Evolutionary conservation across 2,797 vertebrate genomes (phyloP).

Genomic region (Phrynocephalus vlangalii): DNA sequence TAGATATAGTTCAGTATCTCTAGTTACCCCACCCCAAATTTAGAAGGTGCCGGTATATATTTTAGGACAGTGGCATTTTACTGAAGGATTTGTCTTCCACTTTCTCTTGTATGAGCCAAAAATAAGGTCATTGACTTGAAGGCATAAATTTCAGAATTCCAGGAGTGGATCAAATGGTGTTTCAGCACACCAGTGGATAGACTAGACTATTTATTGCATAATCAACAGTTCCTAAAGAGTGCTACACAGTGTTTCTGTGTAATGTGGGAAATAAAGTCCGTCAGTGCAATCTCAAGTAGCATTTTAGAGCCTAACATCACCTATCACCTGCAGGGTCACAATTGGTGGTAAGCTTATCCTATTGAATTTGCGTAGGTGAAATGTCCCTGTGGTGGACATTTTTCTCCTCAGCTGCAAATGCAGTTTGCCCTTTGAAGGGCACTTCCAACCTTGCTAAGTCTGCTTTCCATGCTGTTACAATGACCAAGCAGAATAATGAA

Average conservation of each 20-base stretch:
- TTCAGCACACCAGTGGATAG: too few relatives aligned
- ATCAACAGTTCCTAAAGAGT: too few relatives aligned
- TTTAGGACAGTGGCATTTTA: not conserved
- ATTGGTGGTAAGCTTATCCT: not conserved
- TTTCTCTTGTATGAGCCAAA: not conserved
- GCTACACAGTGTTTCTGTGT: not conserved
- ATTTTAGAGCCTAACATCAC: too few relatives aligned
- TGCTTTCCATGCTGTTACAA: not conserved
- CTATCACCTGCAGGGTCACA: not conserved
- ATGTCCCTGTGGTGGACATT: not conserved
- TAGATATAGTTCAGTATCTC: not conserved
- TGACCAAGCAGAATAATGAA: not conserved
- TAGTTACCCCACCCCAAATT: not conserved
- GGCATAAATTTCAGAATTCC: not conserved
- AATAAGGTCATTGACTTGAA: not conserved
- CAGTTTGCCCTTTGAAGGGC: not conserved
- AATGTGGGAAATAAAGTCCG: not conserved
- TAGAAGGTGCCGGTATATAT: not conserved
- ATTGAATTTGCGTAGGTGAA: not conserved
- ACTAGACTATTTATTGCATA: too few relatives aligned
- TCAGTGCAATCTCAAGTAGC: not conserved
- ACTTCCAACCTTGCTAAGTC: not conserved
- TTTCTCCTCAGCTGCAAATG: too few relatives aligned
- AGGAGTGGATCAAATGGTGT: not conserved
- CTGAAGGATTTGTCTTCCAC: not conserved